These are phyloP conservation scores for Odontophorus gujanensis DNA, from an alignment of 2,113 vertebrate species.

Conservation along the genomic window DNA sequence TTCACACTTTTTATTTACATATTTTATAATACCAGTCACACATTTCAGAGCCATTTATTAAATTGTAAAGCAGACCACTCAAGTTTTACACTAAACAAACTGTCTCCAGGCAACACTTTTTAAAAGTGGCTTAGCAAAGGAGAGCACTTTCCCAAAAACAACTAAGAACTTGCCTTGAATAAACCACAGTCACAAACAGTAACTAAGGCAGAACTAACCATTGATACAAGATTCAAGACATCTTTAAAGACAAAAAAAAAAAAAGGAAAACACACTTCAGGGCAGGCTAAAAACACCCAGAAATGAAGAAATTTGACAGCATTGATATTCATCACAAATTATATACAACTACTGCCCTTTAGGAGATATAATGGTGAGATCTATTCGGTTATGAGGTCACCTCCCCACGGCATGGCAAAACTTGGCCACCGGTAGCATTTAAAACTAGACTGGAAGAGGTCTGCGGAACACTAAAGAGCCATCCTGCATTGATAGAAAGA, in stretches of 20 bases:
- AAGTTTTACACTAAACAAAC: constrained; percentile 85
- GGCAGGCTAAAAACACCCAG: constrained; percentile 72
- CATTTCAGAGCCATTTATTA: constrained; percentile 91
- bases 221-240: constrained; percentile 79
- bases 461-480: constrained; percentile 46
- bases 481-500: constrained; percentile 45
- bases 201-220: constrained; percentile 79
- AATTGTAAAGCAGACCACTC: constrained; percentile 82
- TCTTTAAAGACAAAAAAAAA: constrained; percentile 34
- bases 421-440: constrained; percentile 50
- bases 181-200: constrained; percentile 74
- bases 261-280: constrained; percentile 41
- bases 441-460: constrained; percentile 51
- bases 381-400: constrained; percentile 45
- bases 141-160: constrained; percentile 80
- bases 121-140: constrained; percentile 83
- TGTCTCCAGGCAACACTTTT: constrained; percentile 82
- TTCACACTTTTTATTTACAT: constrained; percentile 99
- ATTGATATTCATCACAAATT: constrained; percentile 60
- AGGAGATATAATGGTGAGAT: constrained; percentile 70
- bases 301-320: constrained; percentile 69
- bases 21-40: constrained; percentile 94
- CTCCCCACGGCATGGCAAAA: constrained; percentile 52
- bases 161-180: constrained; percentile 74
- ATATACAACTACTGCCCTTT: constrained; percentile 61